phyloP scores from a whole-genome alignment of 2,113 vertebrate genomes.

The Candoia aspera region DNA sequence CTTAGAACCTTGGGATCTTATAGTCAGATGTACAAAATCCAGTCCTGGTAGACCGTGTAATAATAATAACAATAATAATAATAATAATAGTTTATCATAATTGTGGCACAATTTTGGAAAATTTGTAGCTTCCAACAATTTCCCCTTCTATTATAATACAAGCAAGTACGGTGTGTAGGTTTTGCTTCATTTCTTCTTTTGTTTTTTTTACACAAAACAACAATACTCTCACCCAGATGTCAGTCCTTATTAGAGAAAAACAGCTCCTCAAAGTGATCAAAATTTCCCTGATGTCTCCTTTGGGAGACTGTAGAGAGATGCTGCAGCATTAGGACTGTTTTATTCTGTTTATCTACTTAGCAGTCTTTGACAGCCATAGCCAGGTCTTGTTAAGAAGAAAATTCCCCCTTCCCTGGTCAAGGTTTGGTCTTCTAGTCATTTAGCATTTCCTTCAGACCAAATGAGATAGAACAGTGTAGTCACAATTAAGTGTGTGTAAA shows the following conservation, averaged over 20 bases:
- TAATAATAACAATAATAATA: neutral
- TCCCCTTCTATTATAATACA: constrained; percentile 33
- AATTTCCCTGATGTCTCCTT: constrained; percentile 58
- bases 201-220: neutral
- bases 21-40: neutral
- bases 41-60: neutral
- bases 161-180: constrained; percentile 30
- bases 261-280: constrained; percentile 60
- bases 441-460: too few relatives aligned
- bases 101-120: neutral
- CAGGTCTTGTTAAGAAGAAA: neutral
- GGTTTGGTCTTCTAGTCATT: neutral
- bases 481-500: neutral
- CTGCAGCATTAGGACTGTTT: constrained; percentile 64
- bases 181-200: neutral
- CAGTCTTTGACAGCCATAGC: constrained; percentile 52
- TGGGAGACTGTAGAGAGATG: constrained; percentile 59
- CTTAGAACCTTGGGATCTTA: neutral
- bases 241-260: constrained; percentile 60
- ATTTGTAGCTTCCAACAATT: neutral
- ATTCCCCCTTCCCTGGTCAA: neutral
- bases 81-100: neutral
- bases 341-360: constrained; percentile 58
- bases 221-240: constrained; percentile 49
- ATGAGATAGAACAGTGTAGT: constrained; percentile 1